These are phyloP conservation scores for Napeogenes sylphis DNA, from an alignment of 2,888 invertebrate genomes.

Conservation along the genomic window DNA sequence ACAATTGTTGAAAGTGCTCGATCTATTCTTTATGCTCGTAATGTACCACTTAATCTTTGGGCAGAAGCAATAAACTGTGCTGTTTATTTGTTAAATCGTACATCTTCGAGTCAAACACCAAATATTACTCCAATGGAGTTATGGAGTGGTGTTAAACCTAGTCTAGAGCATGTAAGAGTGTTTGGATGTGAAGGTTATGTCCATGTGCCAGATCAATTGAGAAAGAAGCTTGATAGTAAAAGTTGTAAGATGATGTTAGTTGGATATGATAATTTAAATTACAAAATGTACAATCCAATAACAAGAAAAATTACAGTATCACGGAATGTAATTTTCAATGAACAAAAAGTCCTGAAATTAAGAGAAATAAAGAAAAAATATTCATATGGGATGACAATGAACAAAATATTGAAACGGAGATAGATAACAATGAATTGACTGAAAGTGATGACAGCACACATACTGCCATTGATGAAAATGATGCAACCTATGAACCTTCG, in stretches of 20 bases:
- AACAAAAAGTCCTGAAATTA: too few species aligned
- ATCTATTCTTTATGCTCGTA: conserved; percentile 37
- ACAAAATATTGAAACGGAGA: too few species aligned
- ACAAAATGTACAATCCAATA: too few species aligned
- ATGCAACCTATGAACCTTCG: too few species aligned
- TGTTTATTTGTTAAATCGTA: conserved; percentile 40
- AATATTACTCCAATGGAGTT: conserved; percentile 36
- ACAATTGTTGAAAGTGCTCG: conserved; percentile 39
- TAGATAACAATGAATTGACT: too few species aligned
- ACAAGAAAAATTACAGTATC: too few species aligned
- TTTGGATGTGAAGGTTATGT: conserved; percentile 31
- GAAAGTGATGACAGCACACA: too few species aligned
- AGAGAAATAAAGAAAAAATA: too few species aligned
- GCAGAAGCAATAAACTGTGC: conserved; percentile 43
- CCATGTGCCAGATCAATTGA: conserved; percentile 39
- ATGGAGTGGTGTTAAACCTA: conserved; percentile 30
- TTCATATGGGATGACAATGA: too few species aligned
- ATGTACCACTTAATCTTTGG: conserved; percentile 26
- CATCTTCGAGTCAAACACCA: conserved; percentile 30
- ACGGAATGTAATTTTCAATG: too few species aligned
- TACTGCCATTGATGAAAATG: too few species aligned
- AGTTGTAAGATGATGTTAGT: conserved; percentile 32
- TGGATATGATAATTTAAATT: conserved; percentile 10
- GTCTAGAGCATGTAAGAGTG: conserved; percentile 15
- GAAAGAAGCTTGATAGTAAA: conserved; percentile 34